Evolutionary conservation across 2,888 invertebrate genomes (phyloP).

Genomic region (Latrodectus elegans): DNA sequence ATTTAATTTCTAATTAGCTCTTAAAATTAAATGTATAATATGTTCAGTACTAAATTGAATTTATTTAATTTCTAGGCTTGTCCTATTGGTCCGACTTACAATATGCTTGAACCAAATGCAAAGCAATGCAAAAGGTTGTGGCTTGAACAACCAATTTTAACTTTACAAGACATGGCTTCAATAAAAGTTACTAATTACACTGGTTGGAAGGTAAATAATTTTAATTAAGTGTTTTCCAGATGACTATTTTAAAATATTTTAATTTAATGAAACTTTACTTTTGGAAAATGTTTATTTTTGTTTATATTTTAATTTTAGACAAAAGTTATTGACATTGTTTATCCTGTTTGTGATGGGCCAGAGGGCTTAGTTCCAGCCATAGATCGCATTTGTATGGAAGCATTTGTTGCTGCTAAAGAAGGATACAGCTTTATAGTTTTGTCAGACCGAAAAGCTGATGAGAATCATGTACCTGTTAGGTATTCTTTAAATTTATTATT

Average conservation of each 20-base stretch:
- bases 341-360: slow-evolving; percentile 83
- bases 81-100: slow-evolving; percentile 96
- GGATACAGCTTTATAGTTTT: slow-evolving; percentile 90
- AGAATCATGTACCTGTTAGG: slow-evolving; percentile 77
- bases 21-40: neutral
- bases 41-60: neutral
- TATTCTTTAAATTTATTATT: slow-evolving; percentile 71
- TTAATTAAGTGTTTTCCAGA: neutral
- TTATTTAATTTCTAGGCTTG: slow-evolving; percentile 79
- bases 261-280: neutral
- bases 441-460: slow-evolving; percentile 82
- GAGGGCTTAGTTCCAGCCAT: slow-evolving; percentile 84
- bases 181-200: slow-evolving; percentile 88
- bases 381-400: slow-evolving; percentile 85
- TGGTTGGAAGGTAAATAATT: slow-evolving; percentile 83
- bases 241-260: too few species aligned
- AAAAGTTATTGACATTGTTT: slow-evolving; percentile 91
- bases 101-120: slow-evolving; percentile 91
- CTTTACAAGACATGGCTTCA: slow-evolving; percentile 91
- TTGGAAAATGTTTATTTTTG: neutral
- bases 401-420: slow-evolving; percentile 84
- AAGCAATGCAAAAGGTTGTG: slow-evolving; percentile 92
- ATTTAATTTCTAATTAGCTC: too few species aligned
- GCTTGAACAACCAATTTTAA: slow-evolving; percentile 94
- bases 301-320: slow-evolving; percentile 76